Percentiles rank a stretch among this genome's conserved stretches.
phyloP scores from a whole-genome alignment of 2,888 invertebrate species.

The Agrochola lota region DNA sequence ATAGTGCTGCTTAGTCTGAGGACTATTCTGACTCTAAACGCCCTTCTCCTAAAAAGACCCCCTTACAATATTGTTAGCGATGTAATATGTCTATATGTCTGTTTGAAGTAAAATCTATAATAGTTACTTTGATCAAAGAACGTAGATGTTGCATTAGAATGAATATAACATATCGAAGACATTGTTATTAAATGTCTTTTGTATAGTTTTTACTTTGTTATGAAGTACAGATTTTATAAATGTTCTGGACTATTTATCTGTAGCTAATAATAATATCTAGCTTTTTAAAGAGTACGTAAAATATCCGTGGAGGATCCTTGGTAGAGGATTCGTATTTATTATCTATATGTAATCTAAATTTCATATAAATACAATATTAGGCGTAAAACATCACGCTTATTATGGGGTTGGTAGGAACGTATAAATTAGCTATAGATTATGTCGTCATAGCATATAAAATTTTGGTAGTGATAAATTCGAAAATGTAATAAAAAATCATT shows the following conservation, averaged over 20 bases:
- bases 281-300: background rate
- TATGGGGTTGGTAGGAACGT: background rate
- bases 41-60: conserved; percentile 2
- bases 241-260: conserved; percentile 4
- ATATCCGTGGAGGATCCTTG: background rate
- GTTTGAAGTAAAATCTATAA: conserved; percentile 43
- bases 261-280: background rate
- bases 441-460: background rate
- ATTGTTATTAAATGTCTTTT: conserved; percentile 43
- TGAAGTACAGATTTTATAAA: conserved; percentile 3
- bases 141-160: conserved; percentile 24
- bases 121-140: conserved; percentile 13
- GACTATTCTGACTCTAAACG: conserved; percentile 12
- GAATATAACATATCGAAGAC: conserved; percentile 57
- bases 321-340: background rate
- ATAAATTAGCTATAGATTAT: conserved; percentile 5
- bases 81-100: conserved; percentile 36
- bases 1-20: too few relatives aligned
- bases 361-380: background rate
- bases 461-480: background rate
- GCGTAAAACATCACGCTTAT: conserved; percentile 10
- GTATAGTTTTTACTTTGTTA: conserved; percentile 23
- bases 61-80: conserved; percentile 5
- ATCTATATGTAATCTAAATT: background rate
- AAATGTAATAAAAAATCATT: background rate